Base-by-base conservation (phyloP, 2,113 vertebrate species). In the Alaudala cheleensis region DNA sequence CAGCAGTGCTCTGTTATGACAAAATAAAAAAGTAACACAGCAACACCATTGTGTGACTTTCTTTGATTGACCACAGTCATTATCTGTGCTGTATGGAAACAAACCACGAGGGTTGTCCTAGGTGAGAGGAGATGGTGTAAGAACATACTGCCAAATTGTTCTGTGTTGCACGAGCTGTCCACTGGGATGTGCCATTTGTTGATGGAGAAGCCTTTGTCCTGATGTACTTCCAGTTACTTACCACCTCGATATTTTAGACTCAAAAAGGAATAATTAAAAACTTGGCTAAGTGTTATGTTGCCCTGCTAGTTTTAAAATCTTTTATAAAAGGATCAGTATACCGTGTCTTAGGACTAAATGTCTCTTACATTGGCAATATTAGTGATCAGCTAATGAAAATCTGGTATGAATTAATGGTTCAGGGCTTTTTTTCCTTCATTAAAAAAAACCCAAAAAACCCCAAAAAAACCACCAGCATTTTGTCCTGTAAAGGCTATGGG, bases 231-330 rank as follows among this genome's bases (percentile, higher is more conserved):
- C 14, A 4, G 37, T 40, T 54, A 29, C 11, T 83, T 15, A 17
- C 9, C 60, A n/a, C 23, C 81, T 89, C 60, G 60, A 12, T 67
- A 76, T 49, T 91, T 69, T 66, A 84, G 57, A 66, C 29, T 64
- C 31, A 56, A 88, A 88, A n/a, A 93, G 37, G 88, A 95, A 93
- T 89, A 72, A 70, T 64, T 76, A 95, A 84, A 93, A 95, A 62
- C 54, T 92, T 95, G 74, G 40, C 21, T 78, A 42, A 61, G 14
- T 70, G 83, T 71, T 89, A 84, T 79, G 18, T 61, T 95, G 28
- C 53, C 57, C 64, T 84, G 51, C 47, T 84, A 88, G 54, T 81
- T 87, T 94, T 47, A 92, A 90, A 78, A 82, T 77, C 5, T 84
- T 90, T 86, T 94, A 61, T 64, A 60, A 34, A 16, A 53, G 22